Conservation (phyloP, 2,113 vertebrate genomes). For the Cavia aperea region DNA sequence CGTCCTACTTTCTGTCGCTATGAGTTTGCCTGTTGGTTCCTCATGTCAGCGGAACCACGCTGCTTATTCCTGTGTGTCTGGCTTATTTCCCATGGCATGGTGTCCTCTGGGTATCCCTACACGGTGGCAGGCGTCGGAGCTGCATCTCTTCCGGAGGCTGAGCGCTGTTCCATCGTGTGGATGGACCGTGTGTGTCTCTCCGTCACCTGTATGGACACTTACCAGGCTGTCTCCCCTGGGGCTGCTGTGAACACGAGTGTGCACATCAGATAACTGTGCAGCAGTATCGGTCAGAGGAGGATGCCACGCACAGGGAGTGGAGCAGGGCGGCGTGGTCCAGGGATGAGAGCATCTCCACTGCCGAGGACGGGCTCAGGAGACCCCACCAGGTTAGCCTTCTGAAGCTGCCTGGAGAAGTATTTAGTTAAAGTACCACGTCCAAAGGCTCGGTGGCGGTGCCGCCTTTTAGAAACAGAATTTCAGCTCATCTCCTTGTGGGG, state of each 20-base stretch:
- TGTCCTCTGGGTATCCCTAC: fast-evolving
- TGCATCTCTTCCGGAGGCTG: not conserved
- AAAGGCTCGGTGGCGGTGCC: not conserved
- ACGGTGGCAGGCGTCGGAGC: not conserved
- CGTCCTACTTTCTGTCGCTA: not conserved
- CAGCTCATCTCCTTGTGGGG: not conserved
- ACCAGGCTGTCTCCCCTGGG: not conserved
- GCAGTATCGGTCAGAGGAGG: not conserved
- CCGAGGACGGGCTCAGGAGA: not conserved
- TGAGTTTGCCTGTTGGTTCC: not conserved
- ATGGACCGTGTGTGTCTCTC: too few relatives aligned
- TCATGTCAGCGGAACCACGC: fast-evolving
- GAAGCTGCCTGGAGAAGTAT: not conserved
- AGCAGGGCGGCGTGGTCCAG: not conserved
- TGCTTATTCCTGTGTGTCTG: not conserved
- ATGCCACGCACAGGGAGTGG: fast-evolving
- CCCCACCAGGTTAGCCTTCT: fast-evolving
- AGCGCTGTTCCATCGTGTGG: not conserved
- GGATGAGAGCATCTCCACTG: too few relatives aligned
- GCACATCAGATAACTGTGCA: too few relatives aligned
- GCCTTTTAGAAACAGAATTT: not conserved
- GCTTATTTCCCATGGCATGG: not conserved
- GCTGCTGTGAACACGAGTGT: not conserved
- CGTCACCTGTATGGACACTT: not conserved
- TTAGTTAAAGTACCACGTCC: not conserved